Evolutionary conservation across 2,113 vertebrate species (phyloP).

Genomic region (Trochalopteron elliotii): DNA sequence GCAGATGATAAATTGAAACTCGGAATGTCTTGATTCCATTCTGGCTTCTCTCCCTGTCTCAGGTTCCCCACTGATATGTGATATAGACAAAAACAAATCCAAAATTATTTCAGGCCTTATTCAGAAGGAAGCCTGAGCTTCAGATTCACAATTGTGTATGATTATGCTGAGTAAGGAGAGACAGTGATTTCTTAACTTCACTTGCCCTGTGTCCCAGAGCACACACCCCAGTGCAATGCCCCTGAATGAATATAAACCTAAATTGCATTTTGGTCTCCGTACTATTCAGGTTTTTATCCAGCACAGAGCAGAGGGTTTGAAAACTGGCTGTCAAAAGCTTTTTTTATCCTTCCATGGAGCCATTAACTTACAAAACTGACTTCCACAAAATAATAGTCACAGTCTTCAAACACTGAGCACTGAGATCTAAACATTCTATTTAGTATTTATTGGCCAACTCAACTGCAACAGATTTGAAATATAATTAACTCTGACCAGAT

Average conservation of each 20-base stretch:
- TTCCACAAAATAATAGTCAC: not conserved
- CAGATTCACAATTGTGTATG: not conserved
- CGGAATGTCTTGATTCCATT: not conserved
- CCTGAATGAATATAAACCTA: not conserved
- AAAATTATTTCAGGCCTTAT: not conserved
- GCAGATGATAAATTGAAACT: not conserved
- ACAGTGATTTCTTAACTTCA: not conserved
- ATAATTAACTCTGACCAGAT: conserved; percentile 10
- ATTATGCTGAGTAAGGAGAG: not conserved
- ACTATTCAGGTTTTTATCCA: not conserved
- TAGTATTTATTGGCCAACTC: not conserved
- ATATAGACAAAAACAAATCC: not conserved
- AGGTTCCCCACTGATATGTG: not conserved
- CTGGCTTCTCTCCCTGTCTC: not conserved
- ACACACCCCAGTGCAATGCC: fast-evolving
- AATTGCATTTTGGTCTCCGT: not conserved
- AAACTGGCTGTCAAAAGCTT: not conserved
- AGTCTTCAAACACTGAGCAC: not conserved
- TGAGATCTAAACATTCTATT: not conserved
- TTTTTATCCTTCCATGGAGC: not conserved
- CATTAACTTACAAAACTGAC: not conserved
- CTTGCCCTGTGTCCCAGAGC: not conserved
- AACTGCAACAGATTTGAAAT: not conserved
- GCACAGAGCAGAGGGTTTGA: not conserved
- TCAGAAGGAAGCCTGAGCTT: not conserved